A percentile compares a stretch with the other conserved stretches of the same genome.
These are phyloP conservation scores for Spinibarbus caldwelli DNA, from an alignment of 2,797 vertebrate genomes.

Conservation along the genomic window DNA sequence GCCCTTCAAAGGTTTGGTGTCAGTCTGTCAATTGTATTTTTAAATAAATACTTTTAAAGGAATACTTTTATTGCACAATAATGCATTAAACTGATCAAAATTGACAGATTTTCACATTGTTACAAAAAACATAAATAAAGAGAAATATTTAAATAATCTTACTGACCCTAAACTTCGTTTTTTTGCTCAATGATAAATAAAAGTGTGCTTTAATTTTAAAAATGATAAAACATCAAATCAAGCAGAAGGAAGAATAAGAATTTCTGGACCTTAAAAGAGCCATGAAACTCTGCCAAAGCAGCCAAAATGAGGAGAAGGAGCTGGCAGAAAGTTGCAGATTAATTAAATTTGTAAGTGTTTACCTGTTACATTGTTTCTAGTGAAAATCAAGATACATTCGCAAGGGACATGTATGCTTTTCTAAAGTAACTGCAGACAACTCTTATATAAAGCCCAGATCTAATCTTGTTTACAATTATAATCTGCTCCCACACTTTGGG, in stretches of 20 bases:
- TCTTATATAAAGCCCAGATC: not conserved
- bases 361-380: not conserved
- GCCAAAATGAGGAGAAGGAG: not conserved
- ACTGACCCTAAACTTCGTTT: not conserved
- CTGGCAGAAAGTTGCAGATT: not conserved
- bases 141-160: not conserved
- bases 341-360: not conserved
- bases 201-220: not conserved
- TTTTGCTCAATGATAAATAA: not conserved
- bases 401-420: not conserved
- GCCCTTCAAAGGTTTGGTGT: not conserved
- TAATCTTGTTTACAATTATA: conserved; percentile 8
- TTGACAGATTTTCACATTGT: not conserved
- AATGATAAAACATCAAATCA: not conserved
- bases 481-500: not conserved
- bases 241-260: too few species aligned
- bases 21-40: not conserved
- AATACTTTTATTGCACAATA: not conserved
- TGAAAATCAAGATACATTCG: not conserved
- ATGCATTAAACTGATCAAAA: not conserved
- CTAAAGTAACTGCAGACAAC: not conserved
- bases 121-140: not conserved
- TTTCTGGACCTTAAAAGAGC: not conserved
- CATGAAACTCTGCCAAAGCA: not conserved
- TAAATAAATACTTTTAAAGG: not conserved